Evolutionary conservation across 2,888 invertebrate species (phyloP).

Genomic region (Latrodectus elegans): DNA sequence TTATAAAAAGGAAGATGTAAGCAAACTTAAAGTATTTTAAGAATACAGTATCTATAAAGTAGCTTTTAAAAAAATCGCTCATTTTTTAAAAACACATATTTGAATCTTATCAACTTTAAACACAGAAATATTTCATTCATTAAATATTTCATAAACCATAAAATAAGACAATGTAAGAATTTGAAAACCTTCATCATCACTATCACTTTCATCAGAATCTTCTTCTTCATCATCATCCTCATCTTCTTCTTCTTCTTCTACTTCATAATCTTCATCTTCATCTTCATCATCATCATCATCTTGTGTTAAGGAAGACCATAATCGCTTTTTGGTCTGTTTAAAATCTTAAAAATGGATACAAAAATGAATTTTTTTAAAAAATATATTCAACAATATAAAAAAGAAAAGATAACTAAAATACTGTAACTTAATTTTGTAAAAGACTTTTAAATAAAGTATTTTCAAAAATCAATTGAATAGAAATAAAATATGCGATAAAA

Average conservation of each 20-base stretch:
- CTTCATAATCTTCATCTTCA: constrained; percentile 58
- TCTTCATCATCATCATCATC: constrained; percentile 51
- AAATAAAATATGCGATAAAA: too few relatives aligned
- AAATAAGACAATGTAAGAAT: neutral
- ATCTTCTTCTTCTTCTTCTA: constrained; percentile 73
- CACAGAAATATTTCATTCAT: neutral
- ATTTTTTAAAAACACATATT: neutral
- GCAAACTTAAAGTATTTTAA: too few relatives aligned
- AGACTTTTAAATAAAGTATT: too few relatives aligned
- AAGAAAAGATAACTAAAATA: too few relatives aligned
- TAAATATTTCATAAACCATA: neutral
- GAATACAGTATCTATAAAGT: neutral
- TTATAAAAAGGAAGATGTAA: too few relatives aligned
- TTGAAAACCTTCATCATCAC: neutral
- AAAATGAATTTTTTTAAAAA: too few relatives aligned
- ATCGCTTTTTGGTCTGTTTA: too few relatives aligned
- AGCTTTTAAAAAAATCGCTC: neutral
- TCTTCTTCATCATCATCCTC: constrained; percentile 64
- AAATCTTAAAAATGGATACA: too few relatives aligned
- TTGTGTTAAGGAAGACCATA: too few relatives aligned
- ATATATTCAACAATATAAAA: too few relatives aligned
- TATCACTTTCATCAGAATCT: constrained; percentile 53
- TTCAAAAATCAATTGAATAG: too few relatives aligned
- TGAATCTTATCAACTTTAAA: neutral
- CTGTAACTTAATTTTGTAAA: too few relatives aligned